Conservation (phyloP, 2,113 vertebrate genomes). For the Lepisosteus oculatus region DNA sequence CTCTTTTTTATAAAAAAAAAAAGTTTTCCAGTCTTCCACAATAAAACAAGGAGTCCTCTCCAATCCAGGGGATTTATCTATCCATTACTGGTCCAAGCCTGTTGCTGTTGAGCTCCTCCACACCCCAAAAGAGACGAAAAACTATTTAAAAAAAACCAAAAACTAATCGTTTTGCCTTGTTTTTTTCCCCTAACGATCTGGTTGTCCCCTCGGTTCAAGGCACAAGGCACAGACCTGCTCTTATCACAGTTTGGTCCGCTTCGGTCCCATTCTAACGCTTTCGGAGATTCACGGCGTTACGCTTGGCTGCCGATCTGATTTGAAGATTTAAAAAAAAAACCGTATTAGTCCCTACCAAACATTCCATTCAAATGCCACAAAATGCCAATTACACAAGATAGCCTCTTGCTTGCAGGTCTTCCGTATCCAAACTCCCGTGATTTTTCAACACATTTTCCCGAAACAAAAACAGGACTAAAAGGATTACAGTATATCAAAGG, state of each 20-base stretch:
- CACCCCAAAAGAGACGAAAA: constrained; percentile 33
- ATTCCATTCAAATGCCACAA: constrained; percentile 53
- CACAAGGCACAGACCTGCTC: constrained; percentile 55
- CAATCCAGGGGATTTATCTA: constrained; percentile 57
- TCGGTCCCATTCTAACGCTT: constrained; percentile 43
- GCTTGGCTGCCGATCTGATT: constrained; percentile 46
- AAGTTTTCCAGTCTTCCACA: constrained; percentile 53
- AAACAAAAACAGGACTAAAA: constrained; percentile 35
- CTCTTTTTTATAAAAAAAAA: constrained; percentile 20
- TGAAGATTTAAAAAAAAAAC: constrained; percentile 46
- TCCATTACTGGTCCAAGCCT: constrained; percentile 52
- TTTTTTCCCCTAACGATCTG: constrained; percentile 39
- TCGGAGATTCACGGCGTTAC: constrained; percentile 56
- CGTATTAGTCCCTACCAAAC: constrained; percentile 42
- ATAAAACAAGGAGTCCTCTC: constrained; percentile 25
- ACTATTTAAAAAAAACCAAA: constrained; percentile 35
- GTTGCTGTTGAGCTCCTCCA: constrained; percentile 47
- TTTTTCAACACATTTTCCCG: constrained; percentile 20
- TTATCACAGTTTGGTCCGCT: constrained; percentile 59
- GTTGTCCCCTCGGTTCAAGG: constrained; percentile 51
- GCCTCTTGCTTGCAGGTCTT: constrained; percentile 40
- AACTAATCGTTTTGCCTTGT: constrained; percentile 19
- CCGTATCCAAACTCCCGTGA: constrained; percentile 55
- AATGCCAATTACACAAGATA: constrained; percentile 35
- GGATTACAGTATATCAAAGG: constrained; percentile 36